Conservation (phyloP, 2,113 vertebrate genomes). For the Vireo altiloquus region DNA sequence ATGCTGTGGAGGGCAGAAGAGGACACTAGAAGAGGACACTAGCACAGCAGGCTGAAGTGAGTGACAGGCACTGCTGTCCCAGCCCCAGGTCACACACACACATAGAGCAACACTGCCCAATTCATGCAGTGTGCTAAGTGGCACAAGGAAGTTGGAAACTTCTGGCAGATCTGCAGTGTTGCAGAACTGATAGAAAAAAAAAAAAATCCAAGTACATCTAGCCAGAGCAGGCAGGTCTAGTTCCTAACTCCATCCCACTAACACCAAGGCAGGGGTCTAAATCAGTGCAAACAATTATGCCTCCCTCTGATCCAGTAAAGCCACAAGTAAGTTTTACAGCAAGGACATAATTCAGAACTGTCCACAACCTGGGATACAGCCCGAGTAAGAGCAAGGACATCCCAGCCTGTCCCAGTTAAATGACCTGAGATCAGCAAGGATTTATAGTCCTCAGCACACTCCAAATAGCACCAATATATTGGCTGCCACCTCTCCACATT, state of each 20-base stretch:
- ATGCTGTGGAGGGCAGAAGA: background rate
- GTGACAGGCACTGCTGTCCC: background rate
- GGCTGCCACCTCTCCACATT: slow-evolving; percentile 2
- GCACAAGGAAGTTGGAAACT: background rate
- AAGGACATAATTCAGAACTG: background rate
- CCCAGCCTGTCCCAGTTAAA: slow-evolving; percentile 26
- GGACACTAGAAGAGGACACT: background rate
- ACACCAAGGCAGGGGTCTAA: background rate
- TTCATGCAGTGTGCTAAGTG: background rate
- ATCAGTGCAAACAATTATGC: background rate
- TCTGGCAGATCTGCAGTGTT: background rate
- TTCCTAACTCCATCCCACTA: background rate
- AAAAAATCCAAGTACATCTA: background rate
- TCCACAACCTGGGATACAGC: background rate
- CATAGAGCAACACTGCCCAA: background rate
- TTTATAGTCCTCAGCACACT: slow-evolving; percentile 14
- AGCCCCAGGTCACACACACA: background rate
- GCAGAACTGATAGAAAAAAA: background rate
- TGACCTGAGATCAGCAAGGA: slow-evolving; percentile 16
- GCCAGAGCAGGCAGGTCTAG: background rate
- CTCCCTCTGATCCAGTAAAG: background rate
- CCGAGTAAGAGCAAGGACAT: slow-evolving; percentile 3
- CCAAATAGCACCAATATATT: slow-evolving; percentile 18
- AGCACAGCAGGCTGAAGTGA: background rate
- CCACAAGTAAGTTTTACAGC: background rate